phyloP scores from a whole-genome alignment of 2,797 vertebrate genomes.

The Karalla daura region DNA sequence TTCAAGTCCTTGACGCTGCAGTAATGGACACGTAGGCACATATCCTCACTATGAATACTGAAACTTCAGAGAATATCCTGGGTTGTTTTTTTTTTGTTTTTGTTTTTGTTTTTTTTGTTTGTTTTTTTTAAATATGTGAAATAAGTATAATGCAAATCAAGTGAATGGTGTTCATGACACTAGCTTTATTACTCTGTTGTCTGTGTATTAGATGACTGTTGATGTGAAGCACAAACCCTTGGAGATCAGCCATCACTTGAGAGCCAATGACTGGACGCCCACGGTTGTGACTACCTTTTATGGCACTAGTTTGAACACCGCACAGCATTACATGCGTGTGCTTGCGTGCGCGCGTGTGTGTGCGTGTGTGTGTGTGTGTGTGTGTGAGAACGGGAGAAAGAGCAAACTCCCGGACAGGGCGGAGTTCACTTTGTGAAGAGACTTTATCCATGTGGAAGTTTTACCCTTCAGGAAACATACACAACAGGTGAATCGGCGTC shows the following conservation, averaged over 20 bases:
- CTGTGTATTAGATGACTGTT: conserved; percentile 81
- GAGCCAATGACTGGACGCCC: conserved; percentile 69
- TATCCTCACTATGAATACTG: conserved; percentile 50
- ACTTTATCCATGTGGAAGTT: conserved; percentile 51
- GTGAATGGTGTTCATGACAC: conserved; percentile 67
- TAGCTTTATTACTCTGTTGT: conserved; percentile 80
- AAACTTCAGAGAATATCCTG: conserved; percentile 31
- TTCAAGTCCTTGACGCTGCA: conserved; percentile 52
- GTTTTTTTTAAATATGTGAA: conserved; percentile 48
- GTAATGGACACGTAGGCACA: conserved; percentile 50
- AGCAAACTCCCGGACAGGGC: conserved; percentile 26
- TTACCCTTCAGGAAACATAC: conserved; percentile 62
- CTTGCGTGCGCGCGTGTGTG: too few relatives aligned
- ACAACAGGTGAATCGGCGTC: conserved; percentile 42
- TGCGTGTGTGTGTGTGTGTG: too few relatives aligned
- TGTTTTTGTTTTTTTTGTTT: too few relatives aligned
- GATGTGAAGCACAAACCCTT: conserved; percentile 81
- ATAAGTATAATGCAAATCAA: conserved; percentile 58
- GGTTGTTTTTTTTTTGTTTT: too few relatives aligned
- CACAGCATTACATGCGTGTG: conserved; percentile 50
- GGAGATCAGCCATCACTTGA: conserved; percentile 79
- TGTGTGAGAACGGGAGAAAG: conserved; percentile 47
- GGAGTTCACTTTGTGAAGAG: conserved; percentile 34
- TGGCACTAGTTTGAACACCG: conserved; percentile 58
- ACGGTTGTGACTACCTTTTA: conserved; percentile 67